Base-by-base conservation (phyloP, 2,888 invertebrate species). In the Stenodema calcarata region DNA sequence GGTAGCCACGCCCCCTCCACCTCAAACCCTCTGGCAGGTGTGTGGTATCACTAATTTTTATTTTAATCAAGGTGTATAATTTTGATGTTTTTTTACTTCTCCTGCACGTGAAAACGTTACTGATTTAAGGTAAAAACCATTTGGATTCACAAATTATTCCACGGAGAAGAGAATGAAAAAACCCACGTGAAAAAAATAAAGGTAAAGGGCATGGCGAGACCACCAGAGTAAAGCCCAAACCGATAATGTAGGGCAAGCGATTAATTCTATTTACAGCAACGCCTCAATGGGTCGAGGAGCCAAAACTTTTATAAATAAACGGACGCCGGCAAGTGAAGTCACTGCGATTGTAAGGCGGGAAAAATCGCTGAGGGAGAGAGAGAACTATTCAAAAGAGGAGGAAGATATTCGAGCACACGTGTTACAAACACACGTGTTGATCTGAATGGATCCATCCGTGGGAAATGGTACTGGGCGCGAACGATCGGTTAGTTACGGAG, bases 201-300 rank as follows among this genome's bases (percentile, higher is more conserved):
- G 80, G 62, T 81, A 81, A 50, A 81, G 62, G 62, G 50, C 80
- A 81, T 18, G 54, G n/a, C n/a, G 30, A 54, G 35, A 81, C 62
- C 44, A 35, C 35, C 62, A 42, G 70, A 42, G 82, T 82, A 41
- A 70, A 82, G 62, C 62, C 23, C 75, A 47, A 47, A 47, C 73
- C 27, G 54, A 84, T 84, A 84, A 84, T 84, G 73, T 84, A 84
- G 84, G 84, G 73, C 84, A 84, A 84, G 75, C 42, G 84, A 84
- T 84, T 84, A 84, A 84, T 84, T 84, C 84, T 84, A 84, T 84
- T 84, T 84, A 84, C 84, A 84, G 84, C 75, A 11, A 84, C 73
- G 73, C 84, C 73, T 84, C 73, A 84, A 84, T 84, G 84, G 84
- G 70, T 84, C 84, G 84, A 75, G 30, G 84, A 84, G 84, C 84